Evolutionary conservation across 2,797 vertebrate genomes (phyloP).

Genomic region (Acropternis orthonyx): DNA sequence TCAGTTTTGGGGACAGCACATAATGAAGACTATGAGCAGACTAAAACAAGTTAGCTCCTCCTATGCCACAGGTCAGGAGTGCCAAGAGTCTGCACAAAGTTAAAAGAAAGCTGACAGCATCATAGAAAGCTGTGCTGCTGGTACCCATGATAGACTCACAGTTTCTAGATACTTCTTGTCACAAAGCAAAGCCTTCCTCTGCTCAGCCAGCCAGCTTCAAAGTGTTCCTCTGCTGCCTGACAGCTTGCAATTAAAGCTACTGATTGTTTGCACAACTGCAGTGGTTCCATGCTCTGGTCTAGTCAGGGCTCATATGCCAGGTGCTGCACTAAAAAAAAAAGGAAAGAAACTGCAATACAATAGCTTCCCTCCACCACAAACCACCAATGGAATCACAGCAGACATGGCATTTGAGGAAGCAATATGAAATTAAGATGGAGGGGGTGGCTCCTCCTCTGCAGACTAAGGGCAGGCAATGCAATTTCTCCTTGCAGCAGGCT

Average conservation of each 20-base stretch:
- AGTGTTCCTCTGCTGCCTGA: background rate
- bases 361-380: background rate
- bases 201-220: background rate
- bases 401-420: background rate
- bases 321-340: background rate
- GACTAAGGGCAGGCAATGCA: background rate
- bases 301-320: background rate
- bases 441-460: background rate
- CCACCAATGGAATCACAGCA: background rate
- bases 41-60: background rate
- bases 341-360: background rate
- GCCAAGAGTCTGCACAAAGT: background rate
- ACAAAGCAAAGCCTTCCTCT: background rate
- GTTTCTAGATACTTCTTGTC: background rate
- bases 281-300: background rate
- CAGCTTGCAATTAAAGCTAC: background rate
- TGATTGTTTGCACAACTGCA: background rate
- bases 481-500: background rate
- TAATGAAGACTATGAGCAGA: background rate
- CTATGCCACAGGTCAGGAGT: background rate
- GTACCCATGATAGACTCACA: rapidly evolving
- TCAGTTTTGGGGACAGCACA: background rate
- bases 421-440: background rate
- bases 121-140: background rate
- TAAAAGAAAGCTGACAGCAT: background rate